Percentiles rank a stretch among this genome's conserved stretches.
These are phyloP conservation scores for Dinomys branickii DNA, from an alignment of 2,113 vertebrate species.

Conservation along the genomic window DNA sequence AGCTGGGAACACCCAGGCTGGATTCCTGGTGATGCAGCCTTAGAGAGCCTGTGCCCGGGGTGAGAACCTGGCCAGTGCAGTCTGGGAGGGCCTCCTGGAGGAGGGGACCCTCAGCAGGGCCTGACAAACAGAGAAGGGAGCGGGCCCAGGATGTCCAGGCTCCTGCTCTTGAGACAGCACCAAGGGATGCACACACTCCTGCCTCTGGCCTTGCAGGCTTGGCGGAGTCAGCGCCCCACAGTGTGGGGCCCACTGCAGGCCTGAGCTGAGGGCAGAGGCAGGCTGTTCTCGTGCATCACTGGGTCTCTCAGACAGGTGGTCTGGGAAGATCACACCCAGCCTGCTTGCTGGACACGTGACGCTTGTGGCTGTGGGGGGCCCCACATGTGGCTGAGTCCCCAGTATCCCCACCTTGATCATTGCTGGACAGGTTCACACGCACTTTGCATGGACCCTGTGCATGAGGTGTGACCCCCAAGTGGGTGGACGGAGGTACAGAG, in stretches of 20 bases:
- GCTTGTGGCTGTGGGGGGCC: too few relatives aligned
- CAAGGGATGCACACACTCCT: fast-evolving
- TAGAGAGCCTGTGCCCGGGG: not conserved
- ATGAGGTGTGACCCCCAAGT: too few relatives aligned
- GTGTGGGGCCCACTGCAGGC: not conserved
- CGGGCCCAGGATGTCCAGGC: not conserved
- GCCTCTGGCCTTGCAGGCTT: not conserved
- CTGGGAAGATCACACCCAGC: not conserved
- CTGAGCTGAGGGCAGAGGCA: not conserved
- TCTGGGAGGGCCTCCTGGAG: constrained; percentile 21
- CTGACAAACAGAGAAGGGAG: not conserved
- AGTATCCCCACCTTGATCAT: too few relatives aligned
- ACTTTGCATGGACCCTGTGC: not conserved
- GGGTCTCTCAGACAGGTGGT: not conserved
- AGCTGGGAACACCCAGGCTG: not conserved
- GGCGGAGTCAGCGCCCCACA: not conserved
- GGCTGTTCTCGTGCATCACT: too few relatives aligned
- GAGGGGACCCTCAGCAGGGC: not conserved
- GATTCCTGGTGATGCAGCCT: fast-evolving
- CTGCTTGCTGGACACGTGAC: not conserved
- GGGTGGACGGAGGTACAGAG: not conserved
- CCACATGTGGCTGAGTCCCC: not conserved
- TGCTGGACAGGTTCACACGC: not conserved
- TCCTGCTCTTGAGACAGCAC: not conserved
- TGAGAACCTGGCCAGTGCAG: not conserved